Conservation (phyloP, 2,113 vertebrate species). For the Pteronura brasiliensis region DNA sequence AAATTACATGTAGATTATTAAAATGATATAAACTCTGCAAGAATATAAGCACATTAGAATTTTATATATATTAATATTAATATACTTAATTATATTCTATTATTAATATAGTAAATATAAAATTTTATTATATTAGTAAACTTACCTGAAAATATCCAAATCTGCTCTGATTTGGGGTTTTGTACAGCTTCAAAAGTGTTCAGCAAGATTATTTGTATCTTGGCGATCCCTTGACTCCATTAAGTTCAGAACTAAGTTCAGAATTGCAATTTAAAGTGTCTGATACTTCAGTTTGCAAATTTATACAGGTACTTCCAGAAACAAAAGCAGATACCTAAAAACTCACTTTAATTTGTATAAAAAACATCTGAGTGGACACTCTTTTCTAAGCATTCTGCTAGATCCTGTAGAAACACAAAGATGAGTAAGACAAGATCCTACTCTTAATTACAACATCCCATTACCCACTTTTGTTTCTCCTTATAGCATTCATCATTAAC, state of each 20-base stretch:
- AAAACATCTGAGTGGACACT: not conserved
- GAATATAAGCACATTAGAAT: not conserved
- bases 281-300: not conserved
- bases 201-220: not conserved
- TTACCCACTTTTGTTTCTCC: not conserved
- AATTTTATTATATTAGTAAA: not conserved
- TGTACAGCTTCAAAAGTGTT: not conserved
- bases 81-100: too few species aligned
- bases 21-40: not conserved
- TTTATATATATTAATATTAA: not conserved
- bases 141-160: not conserved
- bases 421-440: not conserved
- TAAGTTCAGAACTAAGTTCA: not conserved
- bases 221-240: not conserved
- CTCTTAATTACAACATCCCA: too few species aligned
- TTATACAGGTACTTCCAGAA: not conserved
- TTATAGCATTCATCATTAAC: not conserved
- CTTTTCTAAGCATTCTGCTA: not conserved
- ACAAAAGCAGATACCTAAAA: not conserved
- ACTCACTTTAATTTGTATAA: not conserved
- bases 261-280: not conserved
- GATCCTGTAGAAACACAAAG: not conserved
- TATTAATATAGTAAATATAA: too few species aligned
- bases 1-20: not conserved
- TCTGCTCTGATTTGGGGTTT: not conserved